phyloP scores from a whole-genome alignment of 2,888 invertebrate species.

The Tetheella fluctuosa region DNA sequence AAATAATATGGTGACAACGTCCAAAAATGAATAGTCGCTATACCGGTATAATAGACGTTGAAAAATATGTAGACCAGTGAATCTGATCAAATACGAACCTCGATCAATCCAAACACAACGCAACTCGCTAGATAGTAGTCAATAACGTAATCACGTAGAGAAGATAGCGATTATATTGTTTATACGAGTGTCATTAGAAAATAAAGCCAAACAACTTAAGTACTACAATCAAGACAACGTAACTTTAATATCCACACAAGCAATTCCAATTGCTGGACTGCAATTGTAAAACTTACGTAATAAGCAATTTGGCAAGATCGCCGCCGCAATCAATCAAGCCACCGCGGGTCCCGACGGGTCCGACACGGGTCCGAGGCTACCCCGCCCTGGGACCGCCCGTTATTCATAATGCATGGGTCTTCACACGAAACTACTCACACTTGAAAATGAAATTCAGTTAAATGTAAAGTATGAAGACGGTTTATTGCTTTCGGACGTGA shows the following conservation, averaged over 20 bases:
- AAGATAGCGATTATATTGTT: too few relatives aligned
- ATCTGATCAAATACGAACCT: too few relatives aligned
- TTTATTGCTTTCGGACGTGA: constrained; percentile 1
- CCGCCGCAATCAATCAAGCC: constrained; percentile 61
- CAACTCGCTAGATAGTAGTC: too few relatives aligned
- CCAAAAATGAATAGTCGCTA: too few relatives aligned
- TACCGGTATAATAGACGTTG: too few relatives aligned
- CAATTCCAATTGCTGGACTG: constrained; percentile 15
- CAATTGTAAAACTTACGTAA: constrained; percentile 23
- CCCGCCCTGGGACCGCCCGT: constrained; percentile 39
- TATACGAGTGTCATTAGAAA: too few relatives aligned
- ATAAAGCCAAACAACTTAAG: too few relatives aligned
- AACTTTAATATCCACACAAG: not conserved
- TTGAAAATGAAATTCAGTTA: constrained; percentile 38
- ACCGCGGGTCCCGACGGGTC: constrained; percentile 29
- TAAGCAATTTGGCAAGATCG: constrained; percentile 20
- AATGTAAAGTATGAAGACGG: not conserved
- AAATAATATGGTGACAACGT: too few relatives aligned
- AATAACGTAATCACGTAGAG: too few relatives aligned
- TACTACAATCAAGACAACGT: not conserved
- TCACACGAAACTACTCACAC: constrained; percentile 38
- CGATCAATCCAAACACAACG: too few relatives aligned
- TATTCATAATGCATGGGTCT: constrained; percentile 64
- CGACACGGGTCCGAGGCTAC: constrained; percentile 26
- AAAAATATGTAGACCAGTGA: too few relatives aligned